phyloP scores from a whole-genome alignment of 2,888 invertebrate genomes.

The Syrista parreyssii region DNA sequence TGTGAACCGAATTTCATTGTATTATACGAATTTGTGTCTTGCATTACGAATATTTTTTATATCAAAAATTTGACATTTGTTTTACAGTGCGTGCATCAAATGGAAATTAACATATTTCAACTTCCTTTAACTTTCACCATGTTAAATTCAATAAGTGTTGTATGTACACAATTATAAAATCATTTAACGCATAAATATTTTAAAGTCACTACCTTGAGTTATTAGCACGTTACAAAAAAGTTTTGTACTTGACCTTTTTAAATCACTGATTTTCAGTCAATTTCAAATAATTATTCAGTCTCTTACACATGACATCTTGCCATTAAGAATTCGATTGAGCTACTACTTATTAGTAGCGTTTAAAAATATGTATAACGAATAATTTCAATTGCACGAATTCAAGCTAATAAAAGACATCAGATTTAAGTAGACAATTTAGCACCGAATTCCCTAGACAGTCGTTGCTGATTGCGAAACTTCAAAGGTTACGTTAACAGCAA shows the following conservation, averaged over 20 bases:
- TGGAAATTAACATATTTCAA: not conserved
- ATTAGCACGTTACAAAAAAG: not conserved
- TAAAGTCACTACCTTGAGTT: not conserved
- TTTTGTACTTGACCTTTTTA: not conserved
- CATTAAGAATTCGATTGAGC: not conserved
- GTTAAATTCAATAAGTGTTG: no score
- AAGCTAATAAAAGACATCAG: no score
- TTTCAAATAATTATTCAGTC: not conserved
- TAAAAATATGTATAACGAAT: not conserved
- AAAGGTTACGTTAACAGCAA: not conserved
- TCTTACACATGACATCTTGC: not conserved
- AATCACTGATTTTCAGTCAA: not conserved
- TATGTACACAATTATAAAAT: no score
- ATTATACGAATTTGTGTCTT: no score
- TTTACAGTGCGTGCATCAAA: not conserved
- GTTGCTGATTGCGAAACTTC: not conserved
- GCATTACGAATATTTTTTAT: no score
- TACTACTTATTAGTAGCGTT: not conserved
- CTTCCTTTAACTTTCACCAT: no score
- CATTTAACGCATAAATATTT: not conserved
- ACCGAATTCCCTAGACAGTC: not conserved
- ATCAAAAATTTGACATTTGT: not conserved
- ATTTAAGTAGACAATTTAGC: not conserved
- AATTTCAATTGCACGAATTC: not conserved
- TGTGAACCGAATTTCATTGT: no score